Percentiles rank a stretch among this genome's conserved stretches.
Conservation (phyloP, 2,797 vertebrate species). For the Microcaecilia unicolor region DNA sequence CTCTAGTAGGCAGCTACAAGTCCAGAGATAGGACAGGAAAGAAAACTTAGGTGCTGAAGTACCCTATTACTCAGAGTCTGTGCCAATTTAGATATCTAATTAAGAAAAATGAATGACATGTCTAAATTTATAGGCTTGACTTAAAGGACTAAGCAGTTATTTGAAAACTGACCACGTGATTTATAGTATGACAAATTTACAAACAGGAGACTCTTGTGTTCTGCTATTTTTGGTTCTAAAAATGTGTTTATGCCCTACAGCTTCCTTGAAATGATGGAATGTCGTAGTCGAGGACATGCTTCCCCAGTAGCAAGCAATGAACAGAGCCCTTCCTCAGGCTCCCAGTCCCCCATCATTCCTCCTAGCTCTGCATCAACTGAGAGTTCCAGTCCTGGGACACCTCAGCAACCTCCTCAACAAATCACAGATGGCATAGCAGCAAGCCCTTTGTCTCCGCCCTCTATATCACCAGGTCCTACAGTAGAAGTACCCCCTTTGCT, state of each 20-base stretch:
- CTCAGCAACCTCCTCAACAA: slow-evolving; percentile 49
- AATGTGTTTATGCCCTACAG: slow-evolving; percentile 43
- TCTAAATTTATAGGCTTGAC: no score
- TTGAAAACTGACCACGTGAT: no score
- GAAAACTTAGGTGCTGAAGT: no score
- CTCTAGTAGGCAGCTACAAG: no score
- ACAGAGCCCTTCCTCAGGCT: slow-evolving; percentile 86
- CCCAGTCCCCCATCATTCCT: slow-evolving; percentile 81
- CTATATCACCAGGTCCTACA: slow-evolving; percentile 22
- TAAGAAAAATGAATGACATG: no score
- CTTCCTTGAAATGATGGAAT: slow-evolving; percentile 87
- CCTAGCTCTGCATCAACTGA: slow-evolving; percentile 68
- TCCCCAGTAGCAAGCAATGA: slow-evolving; percentile 72
- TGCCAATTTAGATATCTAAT: no score
- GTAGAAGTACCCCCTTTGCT: slow-evolving; percentile 16
- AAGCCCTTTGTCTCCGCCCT: slow-evolving; percentile 30
- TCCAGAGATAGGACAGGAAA: no score
- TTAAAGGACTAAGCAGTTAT: no score
- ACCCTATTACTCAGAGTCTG: no score
- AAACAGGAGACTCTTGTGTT: no score
- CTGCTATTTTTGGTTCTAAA: no score
- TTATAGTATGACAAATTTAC: no score
- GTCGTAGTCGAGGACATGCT: slow-evolving; percentile 65
- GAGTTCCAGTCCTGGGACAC: slow-evolving; percentile 85
- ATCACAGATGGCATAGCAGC: slow-evolving; percentile 7